Base-by-base conservation (phyloP, 2,797 vertebrate genomes). In the Sebastolobus alascanus region DNA sequence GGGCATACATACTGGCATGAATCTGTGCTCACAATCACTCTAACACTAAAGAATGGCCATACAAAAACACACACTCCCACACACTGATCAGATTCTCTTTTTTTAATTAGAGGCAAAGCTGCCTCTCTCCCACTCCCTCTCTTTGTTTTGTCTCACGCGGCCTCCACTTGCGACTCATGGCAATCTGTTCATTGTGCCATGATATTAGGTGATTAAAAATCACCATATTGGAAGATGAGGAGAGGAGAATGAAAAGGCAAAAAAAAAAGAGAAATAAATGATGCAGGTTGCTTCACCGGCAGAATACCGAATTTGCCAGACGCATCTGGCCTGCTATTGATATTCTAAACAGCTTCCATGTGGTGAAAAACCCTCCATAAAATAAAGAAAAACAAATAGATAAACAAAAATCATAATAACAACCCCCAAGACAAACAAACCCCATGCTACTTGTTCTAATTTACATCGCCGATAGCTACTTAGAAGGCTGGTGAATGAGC, bases 161-260 rank as follows among this genome's bases (percentile, higher is more conserved):
- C 86, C 87, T 88, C 84, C 75, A 88, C 88, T 91, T 68, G 80
- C 59, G 64, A 91, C 91, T 94, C 80, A 37, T 88, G 85, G 84
- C 84, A 93, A 94, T 94, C 91, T 94, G 93, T 90, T 95, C 92
- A 94, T 90, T 92, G 91, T 93, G 92, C 90, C 92, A 90, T 94
- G 90, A 94, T 93, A 94, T 95, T 94, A 92, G 92, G 88, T 95
- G 91, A 95, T 95, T 94, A 94, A 94, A 94, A 95, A 93, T 93
- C 87, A 90, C 83, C 86, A 89, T 90, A 87, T 86, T 92, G 73
- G 80, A 92, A 86, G 89, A 91, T 75, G 84, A 84, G 73, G 69
- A 85, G 79, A 84, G 73, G 58, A 87, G 83, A 94, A 93, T 80
- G 68, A 91, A 92, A 85, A 83, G 33, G 33, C 9, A 79, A 55